Evolutionary conservation across 1,140 invertebrate genomes (phyloP).

Genomic region (Macrostomum lignano): DNA sequence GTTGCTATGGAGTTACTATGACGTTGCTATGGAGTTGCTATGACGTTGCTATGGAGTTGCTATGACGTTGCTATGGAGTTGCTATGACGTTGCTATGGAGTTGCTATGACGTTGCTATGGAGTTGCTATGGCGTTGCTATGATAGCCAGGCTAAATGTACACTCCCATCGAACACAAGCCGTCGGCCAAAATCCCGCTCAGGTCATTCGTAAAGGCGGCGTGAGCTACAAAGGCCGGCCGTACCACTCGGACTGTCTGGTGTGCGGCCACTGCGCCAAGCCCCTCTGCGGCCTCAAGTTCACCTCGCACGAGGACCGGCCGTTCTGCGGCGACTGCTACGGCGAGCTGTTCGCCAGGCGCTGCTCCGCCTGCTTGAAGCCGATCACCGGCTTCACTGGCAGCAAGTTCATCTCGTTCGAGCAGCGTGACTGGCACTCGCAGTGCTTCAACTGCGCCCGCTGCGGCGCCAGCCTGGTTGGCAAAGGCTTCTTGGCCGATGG

Average conservation of each 20-base stretch:
- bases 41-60: no score
- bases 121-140: no score
- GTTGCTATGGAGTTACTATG: no score
- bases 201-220: slow-evolving; percentile 79
- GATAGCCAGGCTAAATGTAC: no score
- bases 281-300: slow-evolving; percentile 70
- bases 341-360: slow-evolving; percentile 72
- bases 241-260: slow-evolving; percentile 91
- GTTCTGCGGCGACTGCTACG: slow-evolving; percentile 83
- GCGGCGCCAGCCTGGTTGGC: slow-evolving; percentile 70
- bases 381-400: no score
- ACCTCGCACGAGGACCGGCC: slow-evolving; percentile 81
- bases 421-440: slow-evolving; percentile 78
- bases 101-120: no score
- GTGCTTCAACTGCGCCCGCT: slow-evolving; percentile 82
- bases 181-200: no score
- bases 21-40: no score
- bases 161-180: no score
- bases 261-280: slow-evolving; percentile 68
- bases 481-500: slow-evolving; percentile 89
- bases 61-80: no score
- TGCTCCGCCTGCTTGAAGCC: slow-evolving; percentile 74
- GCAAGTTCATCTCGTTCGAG: no score
- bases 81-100: no score
- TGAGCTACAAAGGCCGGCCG: slow-evolving; percentile 88